phyloP scores from a whole-genome alignment of 2,888 invertebrate species.

The Acleris sparsana region DNA sequence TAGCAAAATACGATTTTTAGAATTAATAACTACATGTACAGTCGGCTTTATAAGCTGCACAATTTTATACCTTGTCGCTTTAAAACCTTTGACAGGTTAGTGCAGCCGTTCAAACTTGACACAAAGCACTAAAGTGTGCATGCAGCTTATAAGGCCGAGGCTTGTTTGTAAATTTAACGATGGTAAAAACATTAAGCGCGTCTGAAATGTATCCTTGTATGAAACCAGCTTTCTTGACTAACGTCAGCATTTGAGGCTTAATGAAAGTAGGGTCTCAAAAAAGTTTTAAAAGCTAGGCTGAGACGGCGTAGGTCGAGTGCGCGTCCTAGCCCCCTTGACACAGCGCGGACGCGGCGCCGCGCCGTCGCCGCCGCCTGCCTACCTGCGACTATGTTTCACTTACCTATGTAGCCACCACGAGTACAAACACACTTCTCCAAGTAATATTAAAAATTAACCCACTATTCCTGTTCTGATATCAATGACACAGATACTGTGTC shows the following conservation, averaged over 20 bases:
- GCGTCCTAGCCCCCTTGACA: conserved; percentile 76
- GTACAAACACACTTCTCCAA: not conserved
- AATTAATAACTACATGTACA: not conserved
- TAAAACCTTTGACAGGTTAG: no score
- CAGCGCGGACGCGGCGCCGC: conserved; percentile 45
- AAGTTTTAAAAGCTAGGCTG: conserved; percentile 71
- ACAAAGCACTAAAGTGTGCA: no score
- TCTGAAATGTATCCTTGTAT: not conserved
- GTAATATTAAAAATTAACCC: conserved; percentile 14
- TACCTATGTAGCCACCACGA: not conserved
- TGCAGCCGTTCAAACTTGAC: no score
- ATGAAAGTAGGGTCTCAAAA: conserved; percentile 70
- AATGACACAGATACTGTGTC: conserved; percentile 63
- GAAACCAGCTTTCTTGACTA: conserved; percentile 11
- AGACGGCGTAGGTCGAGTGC: conserved; percentile 70
- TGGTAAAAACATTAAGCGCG: not conserved
- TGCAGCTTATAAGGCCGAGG: no score
- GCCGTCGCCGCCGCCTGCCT: conserved; percentile 35
- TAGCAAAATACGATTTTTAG: not conserved
- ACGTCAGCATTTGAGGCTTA: conserved; percentile 47
- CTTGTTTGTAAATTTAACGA: not conserved
- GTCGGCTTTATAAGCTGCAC: no score
- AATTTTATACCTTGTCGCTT: no score
- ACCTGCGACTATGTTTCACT: conserved; percentile 21
- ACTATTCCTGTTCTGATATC: conserved; percentile 38